phyloP scores from a whole-genome alignment of 2,797 vertebrate genomes.

The Loriculus beryllinus region DNA sequence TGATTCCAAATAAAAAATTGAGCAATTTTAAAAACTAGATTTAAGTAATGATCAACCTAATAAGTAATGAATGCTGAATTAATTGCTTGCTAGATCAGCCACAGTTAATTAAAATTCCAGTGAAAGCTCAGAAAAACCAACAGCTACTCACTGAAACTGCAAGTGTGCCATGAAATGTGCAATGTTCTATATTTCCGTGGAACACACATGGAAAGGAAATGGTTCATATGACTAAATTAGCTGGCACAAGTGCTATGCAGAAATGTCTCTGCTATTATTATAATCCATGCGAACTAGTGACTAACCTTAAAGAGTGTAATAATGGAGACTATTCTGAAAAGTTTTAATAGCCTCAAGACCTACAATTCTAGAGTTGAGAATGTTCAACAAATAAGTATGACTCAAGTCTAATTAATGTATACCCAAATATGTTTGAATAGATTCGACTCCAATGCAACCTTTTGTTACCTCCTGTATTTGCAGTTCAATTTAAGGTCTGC shows the following conservation, averaged over 20 bases:
- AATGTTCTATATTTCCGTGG: not conserved
- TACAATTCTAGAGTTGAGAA: not conserved
- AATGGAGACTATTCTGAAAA: not conserved
- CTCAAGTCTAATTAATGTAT: not conserved
- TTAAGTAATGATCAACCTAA: conserved; percentile 43
- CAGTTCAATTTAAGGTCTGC: conserved; percentile 12
- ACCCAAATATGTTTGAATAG: not conserved
- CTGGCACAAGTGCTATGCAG: not conserved
- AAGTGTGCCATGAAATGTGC: not conserved
- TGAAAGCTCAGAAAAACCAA: conserved; percentile 27
- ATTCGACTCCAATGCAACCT: not conserved
- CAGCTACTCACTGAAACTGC: conserved; percentile 7
- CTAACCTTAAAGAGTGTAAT: not conserved
- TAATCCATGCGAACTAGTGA: not conserved
- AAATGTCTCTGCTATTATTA: conserved; percentile 11
- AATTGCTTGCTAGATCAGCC: conserved; percentile 32
- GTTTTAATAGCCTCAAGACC: not conserved
- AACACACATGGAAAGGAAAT: not conserved
- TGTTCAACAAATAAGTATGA: conserved; percentile 1
- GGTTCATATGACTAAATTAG: conserved; percentile 9
- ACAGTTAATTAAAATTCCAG: conserved; percentile 49
- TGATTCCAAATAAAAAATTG: conserved; percentile 5
- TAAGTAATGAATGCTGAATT: conserved; percentile 54
- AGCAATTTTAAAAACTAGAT: conserved; percentile 16
- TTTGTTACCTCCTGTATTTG: not conserved